phyloP scores from a whole-genome alignment of 1,140 invertebrate genomes.

The Lordiphosa stackelbergi region DNA sequence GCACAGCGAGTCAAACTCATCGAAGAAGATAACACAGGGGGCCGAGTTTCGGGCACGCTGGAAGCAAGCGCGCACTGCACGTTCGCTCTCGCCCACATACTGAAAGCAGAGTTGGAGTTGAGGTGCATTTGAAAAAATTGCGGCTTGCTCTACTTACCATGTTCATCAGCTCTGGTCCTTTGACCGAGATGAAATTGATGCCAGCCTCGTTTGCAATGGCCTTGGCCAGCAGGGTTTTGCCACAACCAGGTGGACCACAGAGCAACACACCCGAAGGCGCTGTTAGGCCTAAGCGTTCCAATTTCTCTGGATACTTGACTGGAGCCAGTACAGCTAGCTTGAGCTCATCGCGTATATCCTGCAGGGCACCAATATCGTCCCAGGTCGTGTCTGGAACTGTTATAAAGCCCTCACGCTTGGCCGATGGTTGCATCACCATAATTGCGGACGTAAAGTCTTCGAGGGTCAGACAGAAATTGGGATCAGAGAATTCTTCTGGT shows the following conservation, averaged over 20 bases:
- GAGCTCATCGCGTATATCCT: slow-evolving; percentile 91
- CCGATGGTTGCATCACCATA: slow-evolving; percentile 91
- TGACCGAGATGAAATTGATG: slow-evolving; percentile 98
- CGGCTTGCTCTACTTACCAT: slow-evolving; percentile 82
- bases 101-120: slow-evolving; percentile 62
- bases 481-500: slow-evolving; percentile 61
- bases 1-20: slow-evolving; percentile 98
- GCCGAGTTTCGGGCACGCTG: slow-evolving; percentile 94
- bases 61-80: slow-evolving; percentile 96
- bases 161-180: slow-evolving; percentile 96
- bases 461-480: slow-evolving; percentile 82
- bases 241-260: slow-evolving; percentile 95
- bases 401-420: slow-evolving; percentile 97
- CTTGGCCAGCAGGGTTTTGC: slow-evolving; percentile 95
- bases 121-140: not conserved
- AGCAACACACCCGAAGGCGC: slow-evolving; percentile 92
- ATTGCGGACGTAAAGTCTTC: slow-evolving; percentile 89
- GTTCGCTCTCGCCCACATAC: slow-evolving; percentile 99
- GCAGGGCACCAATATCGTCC: slow-evolving; percentile 96
- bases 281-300: slow-evolving; percentile 86
- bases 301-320: slow-evolving; percentile 90
- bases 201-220: slow-evolving; percentile 97
- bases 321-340: slow-evolving; percentile 94
- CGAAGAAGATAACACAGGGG: slow-evolving; percentile 99
- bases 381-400: slow-evolving; percentile 98